Percentiles rank a stretch among this genome's conserved stretches.
These are phyloP conservation scores for Stenotaenia linearis DNA, from an alignment of 2,888 invertebrate genomes.

Conservation along the genomic window DNA sequence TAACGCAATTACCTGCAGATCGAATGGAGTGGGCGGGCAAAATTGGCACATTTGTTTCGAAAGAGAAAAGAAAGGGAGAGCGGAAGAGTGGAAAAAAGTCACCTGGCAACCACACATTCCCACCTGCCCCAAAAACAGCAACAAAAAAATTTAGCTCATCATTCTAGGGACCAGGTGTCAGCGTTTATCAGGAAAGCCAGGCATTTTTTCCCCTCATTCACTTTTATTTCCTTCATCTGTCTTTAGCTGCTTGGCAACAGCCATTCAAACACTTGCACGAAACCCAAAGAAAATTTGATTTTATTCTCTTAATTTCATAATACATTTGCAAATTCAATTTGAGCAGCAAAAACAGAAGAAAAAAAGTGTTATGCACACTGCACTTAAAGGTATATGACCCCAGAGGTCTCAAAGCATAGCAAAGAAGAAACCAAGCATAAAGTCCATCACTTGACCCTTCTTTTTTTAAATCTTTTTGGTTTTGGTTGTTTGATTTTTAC, in stretches of 20 bases:
- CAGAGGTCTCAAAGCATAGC: too few relatives aligned
- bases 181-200: not conserved
- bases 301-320: not conserved
- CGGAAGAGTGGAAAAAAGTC: not conserved
- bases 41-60: not conserved
- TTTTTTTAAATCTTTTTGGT: too few relatives aligned
- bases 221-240: not conserved
- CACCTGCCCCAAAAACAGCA: not conserved
- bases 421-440: not conserved
- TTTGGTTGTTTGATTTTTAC: too few relatives aligned
- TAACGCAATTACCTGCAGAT: not conserved
- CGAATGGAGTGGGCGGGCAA: not conserved
- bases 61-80: not conserved
- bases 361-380: too few relatives aligned
- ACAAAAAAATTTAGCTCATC: not conserved
- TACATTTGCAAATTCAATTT: too few relatives aligned
- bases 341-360: too few relatives aligned
- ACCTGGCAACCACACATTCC: not conserved
- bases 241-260: not conserved
- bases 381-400: too few relatives aligned
- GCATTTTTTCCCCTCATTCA: not conserved
- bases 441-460: not conserved
- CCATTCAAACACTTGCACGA: not conserved
- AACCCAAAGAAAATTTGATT: not conserved
- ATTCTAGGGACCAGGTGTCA: not conserved